Evolutionary conservation across 1,140 invertebrate species (phyloP).

Genomic region (Streblospio benedicti): DNA sequence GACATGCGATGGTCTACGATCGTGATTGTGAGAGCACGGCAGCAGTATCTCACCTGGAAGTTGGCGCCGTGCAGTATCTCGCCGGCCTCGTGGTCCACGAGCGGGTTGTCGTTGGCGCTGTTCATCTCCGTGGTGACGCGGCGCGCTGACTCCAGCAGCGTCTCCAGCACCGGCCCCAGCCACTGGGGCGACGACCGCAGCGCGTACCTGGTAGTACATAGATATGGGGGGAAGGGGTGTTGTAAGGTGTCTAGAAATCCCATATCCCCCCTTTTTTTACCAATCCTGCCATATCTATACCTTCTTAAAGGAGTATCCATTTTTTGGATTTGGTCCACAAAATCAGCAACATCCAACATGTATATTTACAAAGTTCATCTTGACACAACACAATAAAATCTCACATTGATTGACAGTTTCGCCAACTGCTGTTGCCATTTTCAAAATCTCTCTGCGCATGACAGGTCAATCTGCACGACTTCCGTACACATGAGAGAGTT

Average conservation of each 20-base stretch:
- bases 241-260: background rate
- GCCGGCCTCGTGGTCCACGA: constrained; percentile 13
- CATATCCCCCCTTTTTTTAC: background rate
- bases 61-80: constrained; percentile 15
- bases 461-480: no score
- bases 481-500: no score
- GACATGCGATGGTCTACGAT: no score
- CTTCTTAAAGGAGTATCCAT: background rate
- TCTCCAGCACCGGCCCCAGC: constrained; percentile 13
- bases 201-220: background rate
- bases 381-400: no score
- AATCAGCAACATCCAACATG: background rate
- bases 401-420: no score
- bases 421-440: no score
- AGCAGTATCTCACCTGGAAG: constrained; percentile 9
- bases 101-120: constrained; percentile 18
- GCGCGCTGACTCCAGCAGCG: constrained; percentile 2
- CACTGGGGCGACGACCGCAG: constrained; percentile 13
- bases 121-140: constrained; percentile 12
- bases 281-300: background rate
- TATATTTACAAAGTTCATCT: background rate
- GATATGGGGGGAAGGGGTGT: no score
- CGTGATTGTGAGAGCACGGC: background rate
- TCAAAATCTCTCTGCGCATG: no score
- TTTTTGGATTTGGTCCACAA: background rate